Evolutionary conservation across 2,113 vertebrate species (phyloP).

Genomic region (Odontophorus gujanensis): DNA sequence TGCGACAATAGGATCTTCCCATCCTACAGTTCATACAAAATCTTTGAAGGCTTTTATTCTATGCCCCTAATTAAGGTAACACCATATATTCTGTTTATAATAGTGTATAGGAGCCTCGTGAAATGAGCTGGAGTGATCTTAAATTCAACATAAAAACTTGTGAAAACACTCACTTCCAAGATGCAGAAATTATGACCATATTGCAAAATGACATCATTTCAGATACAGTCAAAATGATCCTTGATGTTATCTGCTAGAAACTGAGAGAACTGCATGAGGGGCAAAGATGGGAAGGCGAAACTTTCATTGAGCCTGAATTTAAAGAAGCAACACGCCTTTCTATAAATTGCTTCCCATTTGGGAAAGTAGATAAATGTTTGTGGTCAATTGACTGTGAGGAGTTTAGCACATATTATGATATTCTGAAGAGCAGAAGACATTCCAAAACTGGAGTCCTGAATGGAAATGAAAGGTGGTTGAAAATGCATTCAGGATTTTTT

Average conservation of each 20-base stretch:
- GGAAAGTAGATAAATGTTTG: neutral
- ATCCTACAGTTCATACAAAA: neutral
- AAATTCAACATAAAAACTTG: neutral
- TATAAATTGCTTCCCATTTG: neutral
- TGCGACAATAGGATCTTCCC: neutral
- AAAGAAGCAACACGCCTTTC: neutral
- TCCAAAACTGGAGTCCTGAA: neutral
- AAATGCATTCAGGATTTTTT: neutral
- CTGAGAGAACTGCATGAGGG: neutral
- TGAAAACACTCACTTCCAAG: neutral
- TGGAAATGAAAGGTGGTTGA: neutral
- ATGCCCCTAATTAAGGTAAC: neutral
- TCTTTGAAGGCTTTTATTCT: neutral
- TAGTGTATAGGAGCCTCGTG: neutral
- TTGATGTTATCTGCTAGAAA: neutral
- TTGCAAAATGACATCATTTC: neutral
- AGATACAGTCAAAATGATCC: neutral
- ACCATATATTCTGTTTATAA: neutral
- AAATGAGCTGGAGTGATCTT: neutral
- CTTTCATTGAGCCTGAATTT: neutral
- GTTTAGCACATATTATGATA: neutral
- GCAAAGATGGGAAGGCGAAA: neutral
- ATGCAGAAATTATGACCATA: neutral
- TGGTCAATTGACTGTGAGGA: neutral
- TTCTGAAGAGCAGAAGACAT: neutral